phyloP scores from a whole-genome alignment of 2,113 vertebrate species.

The Gila orcuttii region DNA sequence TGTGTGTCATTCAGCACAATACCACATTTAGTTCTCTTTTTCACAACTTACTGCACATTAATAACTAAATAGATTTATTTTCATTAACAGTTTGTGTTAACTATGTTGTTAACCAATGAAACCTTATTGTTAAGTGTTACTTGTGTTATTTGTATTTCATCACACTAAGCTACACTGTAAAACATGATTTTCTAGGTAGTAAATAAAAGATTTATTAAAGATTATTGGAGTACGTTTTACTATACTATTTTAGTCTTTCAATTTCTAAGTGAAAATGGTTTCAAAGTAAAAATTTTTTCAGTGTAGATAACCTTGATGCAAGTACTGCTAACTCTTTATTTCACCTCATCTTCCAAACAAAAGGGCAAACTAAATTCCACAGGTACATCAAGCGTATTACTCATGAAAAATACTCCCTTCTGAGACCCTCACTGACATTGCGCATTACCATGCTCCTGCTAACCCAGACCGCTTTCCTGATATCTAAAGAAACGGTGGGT shows the following conservation, averaged over 20 bases:
- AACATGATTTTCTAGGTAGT: too few species aligned
- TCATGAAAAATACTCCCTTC: slow-evolving; percentile 14
- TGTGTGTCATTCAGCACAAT: too few species aligned
- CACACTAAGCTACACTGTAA: not conserved
- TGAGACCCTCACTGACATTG: not conserved
- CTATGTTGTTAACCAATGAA: not conserved
- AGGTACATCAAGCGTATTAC: not conserved
- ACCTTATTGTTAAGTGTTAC: not conserved
- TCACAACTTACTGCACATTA: too few species aligned
- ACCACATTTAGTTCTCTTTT: too few species aligned
- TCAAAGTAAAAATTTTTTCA: too few species aligned
- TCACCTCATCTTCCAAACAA: not conserved
- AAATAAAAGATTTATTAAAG: too few species aligned
- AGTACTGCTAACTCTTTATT: not conserved
- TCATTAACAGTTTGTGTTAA: too few species aligned
- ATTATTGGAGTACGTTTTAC: too few species aligned
- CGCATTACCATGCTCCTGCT: not conserved
- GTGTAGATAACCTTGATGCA: not conserved
- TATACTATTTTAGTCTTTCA: too few species aligned
- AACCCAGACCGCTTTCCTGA: not conserved
- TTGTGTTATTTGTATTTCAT: not conserved
- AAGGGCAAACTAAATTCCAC: not conserved
- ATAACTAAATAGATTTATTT: too few species aligned
- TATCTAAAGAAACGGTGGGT: slow-evolving; percentile 2
- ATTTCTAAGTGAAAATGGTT: too few species aligned